Conservation (phyloP, 1,140 invertebrate genomes). For the Papilio helenus region DNA sequence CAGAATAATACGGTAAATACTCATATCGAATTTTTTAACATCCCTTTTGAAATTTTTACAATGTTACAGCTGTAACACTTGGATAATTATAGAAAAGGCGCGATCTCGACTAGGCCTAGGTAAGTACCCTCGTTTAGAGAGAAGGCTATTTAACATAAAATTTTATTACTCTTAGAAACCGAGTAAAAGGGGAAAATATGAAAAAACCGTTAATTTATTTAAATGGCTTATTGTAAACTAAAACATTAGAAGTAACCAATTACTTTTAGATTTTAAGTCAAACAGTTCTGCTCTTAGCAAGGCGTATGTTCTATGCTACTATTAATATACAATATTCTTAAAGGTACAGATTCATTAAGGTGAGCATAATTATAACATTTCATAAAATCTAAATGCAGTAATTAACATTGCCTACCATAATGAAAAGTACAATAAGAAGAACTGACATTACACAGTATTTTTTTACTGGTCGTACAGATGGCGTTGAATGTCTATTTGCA, state of each 20-base stretch:
- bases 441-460: background rate
- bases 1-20: background rate
- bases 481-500: background rate
- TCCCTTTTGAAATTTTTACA: background rate
- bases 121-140: background rate
- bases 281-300: too few species aligned
- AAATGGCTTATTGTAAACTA: too few species aligned
- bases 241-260: too few species aligned
- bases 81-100: background rate
- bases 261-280: too few species aligned
- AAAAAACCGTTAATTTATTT: too few species aligned
- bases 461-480: slow-evolving; percentile 15
- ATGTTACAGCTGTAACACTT: background rate
- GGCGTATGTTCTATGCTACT: too few species aligned
- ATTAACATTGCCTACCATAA: background rate
- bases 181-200: too few species aligned
- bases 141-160: background rate
- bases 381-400: background rate
- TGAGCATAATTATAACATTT: background rate
- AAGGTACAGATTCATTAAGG: background rate
- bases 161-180: background rate
- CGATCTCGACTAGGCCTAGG: too few species aligned
- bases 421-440: background rate
- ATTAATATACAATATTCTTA: background rate
- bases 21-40: background rate